phyloP scores from a whole-genome alignment of 2,797 vertebrate genomes.

The Jordanella pulchra region DNA sequence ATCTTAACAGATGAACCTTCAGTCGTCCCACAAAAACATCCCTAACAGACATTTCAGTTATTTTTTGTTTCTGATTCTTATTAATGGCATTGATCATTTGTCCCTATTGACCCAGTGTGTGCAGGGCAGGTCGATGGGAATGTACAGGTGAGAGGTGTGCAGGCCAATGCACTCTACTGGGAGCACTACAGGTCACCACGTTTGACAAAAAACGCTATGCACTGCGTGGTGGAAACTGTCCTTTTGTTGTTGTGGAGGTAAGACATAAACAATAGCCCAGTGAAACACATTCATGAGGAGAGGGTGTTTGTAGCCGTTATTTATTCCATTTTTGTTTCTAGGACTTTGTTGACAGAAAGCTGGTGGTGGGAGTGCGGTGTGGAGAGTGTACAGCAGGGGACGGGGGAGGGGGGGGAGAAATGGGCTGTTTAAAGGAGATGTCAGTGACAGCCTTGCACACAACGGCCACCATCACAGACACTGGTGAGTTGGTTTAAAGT shows the following conservation, averaged over 20 bases:
- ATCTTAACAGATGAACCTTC: too few relatives aligned
- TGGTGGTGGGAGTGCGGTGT: constrained; percentile 76
- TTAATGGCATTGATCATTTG: background rate
- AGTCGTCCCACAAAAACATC: background rate
- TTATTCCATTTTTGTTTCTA: constrained; percentile 56
- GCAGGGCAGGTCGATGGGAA: constrained; percentile 84
- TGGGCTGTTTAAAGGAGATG: constrained; percentile 79
- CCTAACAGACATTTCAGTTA: background rate
- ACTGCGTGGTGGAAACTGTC: constrained; percentile 78
- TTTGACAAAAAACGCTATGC: constrained; percentile 88
- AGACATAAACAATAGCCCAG: constrained; percentile 39
- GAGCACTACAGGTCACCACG: constrained; percentile 84
- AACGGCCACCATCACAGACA: constrained; percentile 78
- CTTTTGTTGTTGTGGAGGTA: constrained; percentile 86
- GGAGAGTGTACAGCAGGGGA: constrained; percentile 67
- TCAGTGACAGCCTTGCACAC: constrained; percentile 77
- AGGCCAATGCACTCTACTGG: constrained; percentile 83
- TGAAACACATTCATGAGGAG: background rate
- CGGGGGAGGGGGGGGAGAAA: constrained; percentile 18
- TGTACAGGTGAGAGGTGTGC: constrained; percentile 85
- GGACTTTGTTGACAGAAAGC: constrained; percentile 85
- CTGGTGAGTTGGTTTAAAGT: constrained; percentile 78
- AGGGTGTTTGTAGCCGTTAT: background rate
- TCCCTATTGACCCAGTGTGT: constrained; percentile 72
- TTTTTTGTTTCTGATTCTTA: background rate